A percentile compares a stretch with the other conserved stretches of the same genome.
These are phyloP conservation scores for Gallinago undulata DNA, from an alignment of 2,113 vertebrate genomes.

Conservation along the genomic window DNA sequence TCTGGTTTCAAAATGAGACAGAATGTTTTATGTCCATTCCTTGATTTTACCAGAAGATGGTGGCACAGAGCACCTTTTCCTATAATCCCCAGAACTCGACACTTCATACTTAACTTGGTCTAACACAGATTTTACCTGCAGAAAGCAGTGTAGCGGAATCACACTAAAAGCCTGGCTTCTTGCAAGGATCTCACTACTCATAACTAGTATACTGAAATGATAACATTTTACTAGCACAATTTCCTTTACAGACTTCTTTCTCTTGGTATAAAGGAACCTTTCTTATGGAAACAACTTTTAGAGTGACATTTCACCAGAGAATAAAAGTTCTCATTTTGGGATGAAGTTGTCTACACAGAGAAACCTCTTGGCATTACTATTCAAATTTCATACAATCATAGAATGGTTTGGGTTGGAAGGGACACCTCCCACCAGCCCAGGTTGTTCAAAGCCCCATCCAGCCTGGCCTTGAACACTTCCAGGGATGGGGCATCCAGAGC, in stretches of 20 bases:
- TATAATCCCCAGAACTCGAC: background rate
- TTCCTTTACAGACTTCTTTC: background rate
- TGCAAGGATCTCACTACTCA: background rate
- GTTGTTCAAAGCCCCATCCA: no score
- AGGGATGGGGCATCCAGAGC: no score
- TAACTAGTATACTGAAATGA: background rate
- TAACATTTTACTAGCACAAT: background rate
- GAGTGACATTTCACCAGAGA: background rate
- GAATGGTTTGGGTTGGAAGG: no score
- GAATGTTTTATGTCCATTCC: background rate
- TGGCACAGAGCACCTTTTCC: constrained; percentile 40
- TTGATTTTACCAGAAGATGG: constrained; percentile 54
- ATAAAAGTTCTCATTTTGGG: background rate
- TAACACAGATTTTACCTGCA: background rate
- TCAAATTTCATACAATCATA: background rate
- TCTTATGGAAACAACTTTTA: background rate
- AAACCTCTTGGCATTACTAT: background rate
- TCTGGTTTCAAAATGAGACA: background rate
- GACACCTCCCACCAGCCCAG: no score
- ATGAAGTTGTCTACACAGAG: background rate
- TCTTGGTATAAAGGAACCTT: background rate
- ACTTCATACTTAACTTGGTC: background rate
- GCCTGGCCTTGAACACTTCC: no score
- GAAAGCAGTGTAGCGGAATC: background rate
- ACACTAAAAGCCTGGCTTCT: background rate